These are phyloP conservation scores for Rhincodon typus DNA, from an alignment of 2,797 vertebrate genomes.

Conservation along the genomic window DNA sequence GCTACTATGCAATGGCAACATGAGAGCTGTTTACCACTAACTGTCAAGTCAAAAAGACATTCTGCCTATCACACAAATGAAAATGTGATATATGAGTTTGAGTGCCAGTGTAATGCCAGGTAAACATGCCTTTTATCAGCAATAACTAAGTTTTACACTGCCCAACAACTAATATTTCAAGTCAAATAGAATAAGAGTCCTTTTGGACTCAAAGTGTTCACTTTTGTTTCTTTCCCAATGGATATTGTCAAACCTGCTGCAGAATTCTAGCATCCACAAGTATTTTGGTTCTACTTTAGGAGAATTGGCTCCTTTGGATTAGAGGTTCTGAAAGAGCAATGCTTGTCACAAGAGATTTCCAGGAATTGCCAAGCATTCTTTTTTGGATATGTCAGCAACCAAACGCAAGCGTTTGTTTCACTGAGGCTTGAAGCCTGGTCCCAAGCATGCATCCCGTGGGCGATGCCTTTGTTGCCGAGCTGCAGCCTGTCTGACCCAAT, in stretches of 20 bases:
- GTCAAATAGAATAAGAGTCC: background rate
- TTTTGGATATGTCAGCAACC: background rate
- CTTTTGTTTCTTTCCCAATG: background rate
- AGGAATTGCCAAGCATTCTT: background rate
- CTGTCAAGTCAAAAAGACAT: too few relatives aligned
- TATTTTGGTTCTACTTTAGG: background rate
- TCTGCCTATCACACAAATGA: too few relatives aligned
- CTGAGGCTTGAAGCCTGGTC: background rate
- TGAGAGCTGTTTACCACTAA: too few relatives aligned
- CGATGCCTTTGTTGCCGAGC: background rate
- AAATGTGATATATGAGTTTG: too few relatives aligned
- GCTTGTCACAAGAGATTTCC: background rate
- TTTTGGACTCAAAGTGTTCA: background rate
- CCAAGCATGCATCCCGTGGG: too few relatives aligned
- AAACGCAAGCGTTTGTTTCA: background rate
- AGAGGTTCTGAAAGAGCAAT: background rate
- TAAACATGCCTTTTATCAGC: too few relatives aligned
- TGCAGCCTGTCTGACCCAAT: background rate
- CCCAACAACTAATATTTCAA: background rate
- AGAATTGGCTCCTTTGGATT: background rate
- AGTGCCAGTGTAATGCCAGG: too few relatives aligned
- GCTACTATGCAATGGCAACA: too few relatives aligned
- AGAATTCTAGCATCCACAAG: background rate
- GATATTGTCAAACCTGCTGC: background rate
- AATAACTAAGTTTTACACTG: too few relatives aligned